Percentiles rank a stretch among this genome's conserved stretches.
These are phyloP conservation scores for Agrochola circellaris DNA, from an alignment of 2,888 invertebrate genomes.

Conservation along the genomic window DNA sequence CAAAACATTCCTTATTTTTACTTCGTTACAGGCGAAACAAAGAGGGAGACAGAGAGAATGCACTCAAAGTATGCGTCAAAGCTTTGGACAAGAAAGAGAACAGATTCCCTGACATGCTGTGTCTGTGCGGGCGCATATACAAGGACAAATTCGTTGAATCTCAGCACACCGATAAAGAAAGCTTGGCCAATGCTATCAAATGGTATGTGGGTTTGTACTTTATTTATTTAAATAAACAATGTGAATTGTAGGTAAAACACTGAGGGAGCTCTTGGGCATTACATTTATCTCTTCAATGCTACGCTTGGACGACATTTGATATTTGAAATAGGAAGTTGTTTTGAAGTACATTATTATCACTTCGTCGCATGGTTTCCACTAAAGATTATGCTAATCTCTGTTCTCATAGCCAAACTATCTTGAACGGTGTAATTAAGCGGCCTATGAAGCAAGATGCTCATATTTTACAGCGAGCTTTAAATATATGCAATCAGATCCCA, in stretches of 20 bases:
- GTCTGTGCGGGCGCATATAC: conserved; percentile 99
- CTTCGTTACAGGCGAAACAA: conserved; percentile 94
- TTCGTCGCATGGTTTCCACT: too few species aligned
- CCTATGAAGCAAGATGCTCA: not conserved
- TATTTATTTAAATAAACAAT: conserved; percentile 6
- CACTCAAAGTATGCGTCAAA: conserved; percentile 97
- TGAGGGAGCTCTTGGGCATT: not conserved
- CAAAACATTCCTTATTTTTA: not conserved
- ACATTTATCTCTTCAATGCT: too few species aligned
- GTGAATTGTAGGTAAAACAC: not conserved
- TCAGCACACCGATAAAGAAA: conserved; percentile 96
- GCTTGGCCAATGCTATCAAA: conserved; percentile 97
- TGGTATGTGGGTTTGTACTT: conserved; percentile 91
- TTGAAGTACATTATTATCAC: not conserved
- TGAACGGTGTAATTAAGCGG: not conserved
- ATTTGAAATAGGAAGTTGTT: not conserved
- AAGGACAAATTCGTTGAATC: conserved; percentile 99
- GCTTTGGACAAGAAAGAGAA: conserved; percentile 98
- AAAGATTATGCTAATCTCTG: not conserved
- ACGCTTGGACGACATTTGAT: too few species aligned
- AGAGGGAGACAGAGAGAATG: conserved; percentile 98
- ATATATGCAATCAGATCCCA: too few species aligned
- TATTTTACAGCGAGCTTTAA: not conserved
- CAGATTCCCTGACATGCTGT: conserved; percentile 98
- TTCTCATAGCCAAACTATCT: not conserved